These are phyloP conservation scores for Seira musarum DNA, from an alignment of 2,888 invertebrate genomes.

Conservation along the genomic window DNA sequence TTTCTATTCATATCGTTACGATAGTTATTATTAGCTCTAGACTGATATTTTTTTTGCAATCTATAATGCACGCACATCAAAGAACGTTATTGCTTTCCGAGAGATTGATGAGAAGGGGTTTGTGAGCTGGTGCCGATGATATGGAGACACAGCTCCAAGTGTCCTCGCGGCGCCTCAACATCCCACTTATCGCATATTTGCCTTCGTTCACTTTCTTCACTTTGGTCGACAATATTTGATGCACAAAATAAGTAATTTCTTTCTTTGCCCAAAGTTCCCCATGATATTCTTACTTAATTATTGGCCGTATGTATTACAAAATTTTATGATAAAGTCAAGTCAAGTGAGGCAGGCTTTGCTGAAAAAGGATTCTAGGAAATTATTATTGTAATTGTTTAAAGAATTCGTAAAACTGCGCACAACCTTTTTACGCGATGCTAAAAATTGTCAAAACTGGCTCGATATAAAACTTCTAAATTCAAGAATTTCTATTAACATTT, in stretches of 20 bases:
- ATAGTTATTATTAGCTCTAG: slow-evolving; percentile 24
- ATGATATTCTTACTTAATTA: too few species aligned
- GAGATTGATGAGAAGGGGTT: slow-evolving; percentile 61
- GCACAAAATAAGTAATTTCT: background rate
- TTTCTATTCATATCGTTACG: background rate
- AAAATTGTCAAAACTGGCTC: background rate
- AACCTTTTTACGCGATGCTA: too few species aligned
- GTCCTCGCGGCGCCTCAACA: slow-evolving; percentile 63
- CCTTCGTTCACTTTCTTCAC: slow-evolving; percentile 48
- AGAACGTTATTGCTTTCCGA: slow-evolving; percentile 37
- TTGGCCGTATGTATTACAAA: too few species aligned
- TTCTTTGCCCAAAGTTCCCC: too few species aligned
- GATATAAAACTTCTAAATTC: background rate
- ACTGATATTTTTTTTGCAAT: background rate
- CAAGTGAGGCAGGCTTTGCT: too few species aligned
- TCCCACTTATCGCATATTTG: slow-evolving; percentile 64
- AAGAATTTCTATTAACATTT: background rate
- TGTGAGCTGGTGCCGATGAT: slow-evolving; percentile 61
- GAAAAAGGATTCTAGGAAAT: too few species aligned
- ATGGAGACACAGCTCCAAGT: slow-evolving; percentile 61
- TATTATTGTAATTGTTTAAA: too few species aligned
- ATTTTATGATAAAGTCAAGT: too few species aligned
- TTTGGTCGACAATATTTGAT: background rate
- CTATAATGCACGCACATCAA: slow-evolving; percentile 33
- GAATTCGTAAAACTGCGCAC: too few species aligned